Evolutionary conservation across 2,797 vertebrate species (phyloP), one percentile per base, ranked within the genome.

Genomic region (Xenops minutus): DNA sequence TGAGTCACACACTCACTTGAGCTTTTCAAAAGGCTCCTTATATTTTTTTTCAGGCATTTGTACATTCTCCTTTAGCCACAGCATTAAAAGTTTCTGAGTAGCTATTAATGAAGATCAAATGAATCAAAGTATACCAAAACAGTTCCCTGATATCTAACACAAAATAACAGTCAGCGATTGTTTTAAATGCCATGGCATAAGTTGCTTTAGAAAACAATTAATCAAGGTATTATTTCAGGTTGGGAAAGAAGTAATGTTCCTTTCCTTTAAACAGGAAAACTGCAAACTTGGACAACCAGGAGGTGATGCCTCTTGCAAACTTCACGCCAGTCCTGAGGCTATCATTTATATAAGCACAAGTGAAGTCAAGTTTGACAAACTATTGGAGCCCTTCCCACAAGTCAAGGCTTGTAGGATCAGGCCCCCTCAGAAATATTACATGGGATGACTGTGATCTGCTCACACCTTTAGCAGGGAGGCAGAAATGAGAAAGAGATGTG

Each of bases 401-500:
- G 34, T 2, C 4, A 32, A 75, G 16, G 39, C 54, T 92, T 66
- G n/a, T 69, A 62, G 77, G 59, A 71, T 89, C 66, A 52, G 71
- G 41, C 39, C 76, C 34, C 56, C 52, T 58, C 80, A 49, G 34
- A 39, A 32, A 37, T 22, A 51, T 83, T 85, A 36, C 87, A 51
- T 12, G 27, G 80, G 82, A 89, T 78, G 72, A 77, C 90, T 96
- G 86, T 73, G 92, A 94, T 87, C 77, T 89, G 67, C 96, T 78
- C 79, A 72, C 77, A 97, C 75, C 79, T 96, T 91, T 77, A 64
- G 91, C 90, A 86, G 93, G 85, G 82, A 93, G 82, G 79, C 76
- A 89, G 94, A 92, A 93, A 87, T 39, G 46, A 92, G 78, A 86
- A 83, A 49, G 83, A 64, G 63, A 85, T 2, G 55, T 92, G 56